Conservation (phyloP, 2,113 vertebrate genomes). For the Diphyllodes magnificus region DNA sequence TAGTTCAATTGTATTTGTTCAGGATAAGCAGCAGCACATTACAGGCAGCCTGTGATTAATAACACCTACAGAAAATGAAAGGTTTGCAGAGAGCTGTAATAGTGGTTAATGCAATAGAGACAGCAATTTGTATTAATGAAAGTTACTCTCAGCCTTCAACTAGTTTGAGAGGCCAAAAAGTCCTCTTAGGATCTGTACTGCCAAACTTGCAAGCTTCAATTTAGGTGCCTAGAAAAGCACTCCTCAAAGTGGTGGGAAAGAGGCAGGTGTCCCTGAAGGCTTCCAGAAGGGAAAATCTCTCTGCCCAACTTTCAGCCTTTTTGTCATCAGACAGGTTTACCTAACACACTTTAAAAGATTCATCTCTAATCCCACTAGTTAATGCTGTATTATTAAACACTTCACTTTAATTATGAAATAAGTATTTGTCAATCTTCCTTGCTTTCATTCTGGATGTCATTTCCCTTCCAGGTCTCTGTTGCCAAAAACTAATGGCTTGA, state of each 20-base stretch:
- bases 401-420: not conserved
- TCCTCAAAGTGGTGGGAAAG: not conserved
- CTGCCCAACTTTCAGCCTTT: not conserved
- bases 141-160: not conserved
- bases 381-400: not conserved
- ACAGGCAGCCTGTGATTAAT: slow-evolving; percentile 59
- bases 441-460: not conserved
- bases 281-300: not conserved
- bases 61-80: slow-evolving; percentile 38
- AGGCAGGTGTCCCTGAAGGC: not conserved
- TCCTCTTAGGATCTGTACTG: not conserved
- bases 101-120: not conserved
- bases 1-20: slow-evolving; percentile 56
- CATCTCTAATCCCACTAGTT: not conserved
- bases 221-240: not conserved
- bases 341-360: not conserved
- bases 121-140: not conserved
- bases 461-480: not conserved
- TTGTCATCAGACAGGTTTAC: not conserved
- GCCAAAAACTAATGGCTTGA: not conserved
- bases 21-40: slow-evolving; percentile 27
- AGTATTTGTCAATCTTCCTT: not conserved
- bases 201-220: not conserved
- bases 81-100: slow-evolving; percentile 24
- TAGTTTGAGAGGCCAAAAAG: not conserved